phyloP scores from a whole-genome alignment of 1,140 invertebrate species.

The Chlorops oryzae region DNA sequence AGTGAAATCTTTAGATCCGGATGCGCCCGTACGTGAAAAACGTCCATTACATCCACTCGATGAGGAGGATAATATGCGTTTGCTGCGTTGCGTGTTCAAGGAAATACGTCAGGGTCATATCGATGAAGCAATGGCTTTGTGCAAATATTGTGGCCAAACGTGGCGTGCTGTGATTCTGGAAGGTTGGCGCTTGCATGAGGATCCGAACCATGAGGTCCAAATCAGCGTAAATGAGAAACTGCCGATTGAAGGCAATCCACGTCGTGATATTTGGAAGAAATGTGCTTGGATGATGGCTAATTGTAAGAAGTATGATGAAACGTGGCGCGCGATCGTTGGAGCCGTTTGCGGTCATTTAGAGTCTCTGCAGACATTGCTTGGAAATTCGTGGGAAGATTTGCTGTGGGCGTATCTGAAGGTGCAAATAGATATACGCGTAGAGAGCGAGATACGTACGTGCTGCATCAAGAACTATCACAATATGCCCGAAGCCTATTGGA shows the following conservation, averaged over 20 bases:
- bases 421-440: slow-evolving; percentile 78
- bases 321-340: slow-evolving; percentile 65
- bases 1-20: slow-evolving; percentile 81
- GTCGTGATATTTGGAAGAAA: slow-evolving; percentile 86
- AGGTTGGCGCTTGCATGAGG: slow-evolving; percentile 80
- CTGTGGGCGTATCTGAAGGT: slow-evolving; percentile 83
- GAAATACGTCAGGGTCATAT: slow-evolving; percentile 79
- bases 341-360: slow-evolving; percentile 78
- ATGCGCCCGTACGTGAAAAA: slow-evolving; percentile 77
- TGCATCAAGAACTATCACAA: slow-evolving; percentile 51
- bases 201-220: slow-evolving; percentile 63
- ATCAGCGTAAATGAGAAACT: slow-evolving; percentile 48
- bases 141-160: slow-evolving; percentile 76
- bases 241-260: slow-evolving; percentile 75
- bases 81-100: slow-evolving; percentile 65
- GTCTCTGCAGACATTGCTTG: slow-evolving; percentile 65
- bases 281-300: slow-evolving; percentile 69
- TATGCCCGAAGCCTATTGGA: slow-evolving; percentile 74
- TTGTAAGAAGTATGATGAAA: slow-evolving; percentile 52
- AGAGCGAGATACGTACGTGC: slow-evolving; percentile 56
- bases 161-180: slow-evolving; percentile 85
- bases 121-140: slow-evolving; percentile 75
- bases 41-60: slow-evolving; percentile 82
- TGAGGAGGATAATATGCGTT: slow-evolving; percentile 74
- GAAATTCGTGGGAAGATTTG: slow-evolving; percentile 77